These are phyloP conservation scores for Pseudanteris insignis DNA, from an alignment of 2,888 invertebrate species.

Conservation along the genomic window DNA sequence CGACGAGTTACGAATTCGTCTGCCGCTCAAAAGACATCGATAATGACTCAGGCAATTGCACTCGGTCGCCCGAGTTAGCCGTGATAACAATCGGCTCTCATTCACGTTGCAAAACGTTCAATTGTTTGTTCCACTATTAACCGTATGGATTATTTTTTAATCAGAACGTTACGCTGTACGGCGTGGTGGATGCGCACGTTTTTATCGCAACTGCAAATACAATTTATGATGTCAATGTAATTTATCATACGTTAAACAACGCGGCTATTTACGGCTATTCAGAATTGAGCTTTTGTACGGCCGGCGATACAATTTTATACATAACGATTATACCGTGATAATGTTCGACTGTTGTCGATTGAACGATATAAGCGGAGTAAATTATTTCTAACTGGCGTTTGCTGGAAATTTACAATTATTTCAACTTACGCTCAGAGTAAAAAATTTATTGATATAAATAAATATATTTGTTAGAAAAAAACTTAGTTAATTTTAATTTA, in stretches of 20 bases:
- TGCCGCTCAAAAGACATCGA: conserved; percentile 7
- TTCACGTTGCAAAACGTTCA: conserved; percentile 25
- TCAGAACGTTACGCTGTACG: conserved; percentile 21
- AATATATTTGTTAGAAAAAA: too few relatives aligned
- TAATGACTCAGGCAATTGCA: conserved; percentile 16
- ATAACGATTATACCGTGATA: conserved; percentile 28
- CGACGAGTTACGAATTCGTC: neutral
- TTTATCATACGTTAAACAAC: conserved; percentile 42
- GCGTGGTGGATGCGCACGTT: conserved; percentile 14
- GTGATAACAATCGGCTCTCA: conserved; percentile 31
- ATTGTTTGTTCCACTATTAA: conserved; percentile 36
- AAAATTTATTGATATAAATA: too few relatives aligned
- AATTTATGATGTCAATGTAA: conserved; percentile 37
- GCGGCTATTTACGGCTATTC: conserved; percentile 32
- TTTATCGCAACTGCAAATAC: conserved; percentile 39
- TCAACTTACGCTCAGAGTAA: too few relatives aligned
- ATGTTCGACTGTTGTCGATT: too few relatives aligned
- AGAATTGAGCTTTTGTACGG: conserved; percentile 26
- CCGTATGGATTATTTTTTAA: conserved; percentile 39
- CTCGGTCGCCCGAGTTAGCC: conserved; percentile 1
- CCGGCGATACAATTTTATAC: conserved; percentile 32
- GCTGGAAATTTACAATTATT: too few relatives aligned
- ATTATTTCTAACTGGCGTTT: too few relatives aligned
- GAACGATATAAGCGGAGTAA: too few relatives aligned
- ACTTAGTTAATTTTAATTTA: too few relatives aligned